phyloP scores from a whole-genome alignment of 2,113 vertebrate genomes.

The Centropus bengalensis region DNA sequence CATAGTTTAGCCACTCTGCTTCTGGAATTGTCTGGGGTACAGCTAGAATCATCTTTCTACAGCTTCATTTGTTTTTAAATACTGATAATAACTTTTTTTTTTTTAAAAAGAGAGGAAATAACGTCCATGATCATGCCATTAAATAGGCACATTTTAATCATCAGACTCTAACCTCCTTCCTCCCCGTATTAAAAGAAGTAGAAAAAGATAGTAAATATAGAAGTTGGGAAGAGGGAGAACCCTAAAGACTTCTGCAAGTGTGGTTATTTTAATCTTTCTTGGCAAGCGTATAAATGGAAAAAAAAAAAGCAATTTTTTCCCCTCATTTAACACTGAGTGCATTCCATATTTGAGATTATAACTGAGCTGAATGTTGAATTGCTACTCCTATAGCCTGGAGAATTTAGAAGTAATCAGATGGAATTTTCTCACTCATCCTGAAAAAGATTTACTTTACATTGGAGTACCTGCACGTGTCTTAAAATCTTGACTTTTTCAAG shows the following conservation, averaged over 20 bases:
- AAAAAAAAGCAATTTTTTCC: background rate
- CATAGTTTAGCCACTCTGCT: background rate
- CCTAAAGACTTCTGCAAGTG: background rate
- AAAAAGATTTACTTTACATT: slow-evolving; percentile 24
- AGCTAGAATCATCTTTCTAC: background rate
- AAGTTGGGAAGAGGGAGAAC: background rate
- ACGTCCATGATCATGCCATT: background rate
- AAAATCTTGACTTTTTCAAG: slow-evolving; percentile 1
- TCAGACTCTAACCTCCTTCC: background rate
- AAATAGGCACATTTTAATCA: background rate
- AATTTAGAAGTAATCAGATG: background rate
- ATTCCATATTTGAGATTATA: slow-evolving; percentile 21
- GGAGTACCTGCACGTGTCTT: background rate
- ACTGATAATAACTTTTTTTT: background rate
- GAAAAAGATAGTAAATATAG: background rate
- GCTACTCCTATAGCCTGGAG: background rate
- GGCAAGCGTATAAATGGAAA: background rate
- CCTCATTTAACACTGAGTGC: background rate
- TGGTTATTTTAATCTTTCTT: background rate
- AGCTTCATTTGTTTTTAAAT: background rate
- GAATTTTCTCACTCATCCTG: slow-evolving; percentile 25
- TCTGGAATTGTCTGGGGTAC: background rate
- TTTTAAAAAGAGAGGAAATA: background rate
- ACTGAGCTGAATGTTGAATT: background rate
- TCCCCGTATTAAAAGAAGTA: background rate